Percentiles rank a stretch among this genome's conserved stretches.
These are phyloP conservation scores for Ceratosolen fusciceps DNA, from an alignment of 1,140 invertebrate species.

Conservation along the genomic window DNA sequence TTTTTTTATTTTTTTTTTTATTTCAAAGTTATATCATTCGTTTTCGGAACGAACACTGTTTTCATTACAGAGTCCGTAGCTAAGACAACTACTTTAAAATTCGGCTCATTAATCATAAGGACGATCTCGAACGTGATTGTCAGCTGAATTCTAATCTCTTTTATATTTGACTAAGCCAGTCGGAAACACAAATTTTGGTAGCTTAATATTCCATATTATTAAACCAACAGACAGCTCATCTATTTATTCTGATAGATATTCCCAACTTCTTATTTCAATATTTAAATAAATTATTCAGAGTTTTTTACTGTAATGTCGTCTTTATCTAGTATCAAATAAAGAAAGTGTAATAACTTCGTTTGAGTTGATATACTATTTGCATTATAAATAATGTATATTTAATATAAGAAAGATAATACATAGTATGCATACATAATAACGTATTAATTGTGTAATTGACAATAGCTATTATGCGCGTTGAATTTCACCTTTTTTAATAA, in stretches of 20 bases:
- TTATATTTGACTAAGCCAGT: neutral
- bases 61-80: neutral
- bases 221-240: neutral
- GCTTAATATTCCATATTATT: neutral
- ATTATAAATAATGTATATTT: too few relatives aligned
- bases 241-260: neutral
- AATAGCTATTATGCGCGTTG: too few relatives aligned
- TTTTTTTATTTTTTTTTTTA: too few relatives aligned
- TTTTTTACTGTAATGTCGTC: too few relatives aligned
- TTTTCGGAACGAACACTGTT: neutral
- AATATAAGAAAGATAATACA: too few relatives aligned
- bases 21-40: neutral
- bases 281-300: constrained; percentile 18
- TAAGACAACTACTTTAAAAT: neutral
- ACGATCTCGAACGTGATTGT: neutral
- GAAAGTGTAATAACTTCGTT: too few relatives aligned
- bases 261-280: neutral
- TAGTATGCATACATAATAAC: too few relatives aligned
- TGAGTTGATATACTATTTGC: too few relatives aligned
- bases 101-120: neutral
- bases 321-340: too few relatives aligned
- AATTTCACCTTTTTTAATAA: too few relatives aligned
- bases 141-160: neutral
- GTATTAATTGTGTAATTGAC: too few relatives aligned
- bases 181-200: neutral